A percentile compares a stretch with the other conserved stretches of the same genome.
Evolutionary conservation across 2,113 vertebrate species (phyloP).

Genomic region (Trinectes maculatus): DNA sequence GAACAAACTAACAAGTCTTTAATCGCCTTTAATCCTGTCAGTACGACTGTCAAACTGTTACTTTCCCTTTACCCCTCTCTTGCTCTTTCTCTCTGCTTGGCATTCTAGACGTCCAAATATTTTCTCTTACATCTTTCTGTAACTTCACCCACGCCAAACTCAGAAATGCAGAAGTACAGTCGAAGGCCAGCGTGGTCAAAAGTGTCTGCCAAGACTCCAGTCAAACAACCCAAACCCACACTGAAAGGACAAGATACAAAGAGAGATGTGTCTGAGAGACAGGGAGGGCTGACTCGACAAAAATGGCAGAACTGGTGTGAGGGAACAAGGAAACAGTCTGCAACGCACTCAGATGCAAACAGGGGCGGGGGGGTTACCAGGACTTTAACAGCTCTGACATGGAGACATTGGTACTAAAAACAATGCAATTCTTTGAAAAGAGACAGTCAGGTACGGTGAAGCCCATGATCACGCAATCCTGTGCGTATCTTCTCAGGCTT

Average conservation of each 20-base stretch:
- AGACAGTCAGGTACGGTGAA: neutral
- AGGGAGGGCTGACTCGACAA: constrained; percentile 57
- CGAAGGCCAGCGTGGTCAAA: constrained; percentile 35
- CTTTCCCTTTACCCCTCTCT: neutral
- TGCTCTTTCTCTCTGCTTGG: neutral
- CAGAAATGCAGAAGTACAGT: neutral
- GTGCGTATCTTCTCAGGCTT: neutral
- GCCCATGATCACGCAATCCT: neutral
- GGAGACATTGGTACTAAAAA: neutral
- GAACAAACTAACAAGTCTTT: constrained; percentile 1
- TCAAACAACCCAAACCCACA: constrained; percentile 38
- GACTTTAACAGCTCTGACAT: neutral
- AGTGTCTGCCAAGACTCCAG: constrained; percentile 42
- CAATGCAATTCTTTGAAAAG: neutral
- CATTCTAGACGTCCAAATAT: neutral
- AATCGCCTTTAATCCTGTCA: constrained; percentile 13
- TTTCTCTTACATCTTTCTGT: neutral
- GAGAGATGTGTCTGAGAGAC: constrained; percentile 49
- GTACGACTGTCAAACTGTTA: constrained; percentile 26
- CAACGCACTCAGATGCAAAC: neutral
- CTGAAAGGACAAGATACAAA: constrained; percentile 58
- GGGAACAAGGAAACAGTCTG: constrained; percentile 49
- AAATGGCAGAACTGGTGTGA: constrained; percentile 40
- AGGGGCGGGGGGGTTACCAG: constrained; percentile 3
- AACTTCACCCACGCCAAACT: constrained; percentile 9